Base-by-base conservation (phyloP, 2,888 invertebrate species). In the Seira sanloemensis region DNA sequence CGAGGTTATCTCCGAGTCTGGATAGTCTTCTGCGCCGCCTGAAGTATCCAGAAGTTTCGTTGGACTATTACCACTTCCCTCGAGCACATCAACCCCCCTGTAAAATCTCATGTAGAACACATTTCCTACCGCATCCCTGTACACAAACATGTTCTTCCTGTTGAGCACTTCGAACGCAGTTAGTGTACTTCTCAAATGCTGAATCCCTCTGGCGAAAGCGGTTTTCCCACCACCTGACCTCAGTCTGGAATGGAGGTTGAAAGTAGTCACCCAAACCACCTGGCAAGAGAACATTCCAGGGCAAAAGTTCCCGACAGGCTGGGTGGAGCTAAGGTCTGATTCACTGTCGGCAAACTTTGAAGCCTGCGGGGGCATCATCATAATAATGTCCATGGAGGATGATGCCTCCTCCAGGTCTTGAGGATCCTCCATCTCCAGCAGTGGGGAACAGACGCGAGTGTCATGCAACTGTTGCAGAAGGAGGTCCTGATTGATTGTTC, bases 91-190 rank as follows among this genome's bases (percentile, higher is more conserved):
- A 5, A 81, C 75, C 0, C 74, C 81, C 12, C 86, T 46, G n/a
- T 86, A 86, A 18, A 86, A 83, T n/a, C 93, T 91, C 54, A 93
- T 88, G 90, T 94, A 94, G 90, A 94, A 94, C 0, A 94, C 94
- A 89, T 94, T 93, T 18, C 92, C 92, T 81, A 92, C 92, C 58
- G 92, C 93, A 89, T 95, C 95, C 90, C 93, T 93, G 90, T 95
- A 94, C 16, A 95, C 95, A 91, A 95, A 95, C 95, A 95, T 95
- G 90, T 95, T 95, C 87, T 92, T 93, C 58, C 95, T 92, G 90
- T 96, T 95, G 87, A 92, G 93, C 0, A 95, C 95, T 1, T 94
- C 94, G 90, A 95, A 94, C 79, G 94, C 93, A 89, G 94, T 94
- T 26, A 96, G 91, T 7, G 94, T 94, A 19, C 93, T 93, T 88